A percentile compares a stretch with the other conserved stretches of the same genome.
phyloP scores from a whole-genome alignment of 2,888 invertebrate species.

The Amphiduros pacificus region DNA sequence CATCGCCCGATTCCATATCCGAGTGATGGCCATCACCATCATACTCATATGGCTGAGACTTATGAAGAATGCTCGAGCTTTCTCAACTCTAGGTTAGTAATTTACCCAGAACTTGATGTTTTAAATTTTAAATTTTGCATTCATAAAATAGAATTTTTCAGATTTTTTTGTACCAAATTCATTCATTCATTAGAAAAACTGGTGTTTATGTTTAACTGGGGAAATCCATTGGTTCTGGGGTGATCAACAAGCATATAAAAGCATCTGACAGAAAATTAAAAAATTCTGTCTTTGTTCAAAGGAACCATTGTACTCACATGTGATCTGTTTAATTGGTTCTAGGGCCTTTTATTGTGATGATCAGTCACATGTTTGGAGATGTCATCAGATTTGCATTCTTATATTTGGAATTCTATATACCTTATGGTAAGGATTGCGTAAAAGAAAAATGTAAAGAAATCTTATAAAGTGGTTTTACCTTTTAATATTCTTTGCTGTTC shows the following conservation, averaged over 20 bases:
- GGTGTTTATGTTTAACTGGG: too few relatives aligned
- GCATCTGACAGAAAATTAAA: too few relatives aligned
- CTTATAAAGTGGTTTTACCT: background rate
- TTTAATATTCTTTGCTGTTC: background rate
- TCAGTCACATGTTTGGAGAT: conserved; percentile 53
- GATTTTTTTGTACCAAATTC: too few relatives aligned
- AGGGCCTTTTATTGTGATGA: conserved; percentile 59
- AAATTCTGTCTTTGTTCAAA: too few relatives aligned
- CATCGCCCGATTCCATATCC: conserved; percentile 48
- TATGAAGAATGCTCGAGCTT: conserved; percentile 53
- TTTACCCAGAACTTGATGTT: too few relatives aligned
- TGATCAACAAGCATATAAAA: too few relatives aligned
- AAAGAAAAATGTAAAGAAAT: background rate
- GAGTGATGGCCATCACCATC: conserved; percentile 51
- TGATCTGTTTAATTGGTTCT: too few relatives aligned
- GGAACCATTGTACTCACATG: too few relatives aligned
- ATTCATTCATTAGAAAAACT: too few relatives aligned
- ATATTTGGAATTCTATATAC: conserved; percentile 55
- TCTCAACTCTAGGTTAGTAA: conserved; percentile 45
- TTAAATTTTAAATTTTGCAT: too few relatives aligned
- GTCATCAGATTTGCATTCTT: conserved; percentile 49
- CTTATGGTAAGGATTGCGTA: conserved; percentile 46
- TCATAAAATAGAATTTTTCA: too few relatives aligned
- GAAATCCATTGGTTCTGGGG: too few relatives aligned
- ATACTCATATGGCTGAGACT: conserved; percentile 55